Base-by-base conservation (phyloP, 1,140 invertebrate genomes). In the Bombus cullumanus region DNA sequence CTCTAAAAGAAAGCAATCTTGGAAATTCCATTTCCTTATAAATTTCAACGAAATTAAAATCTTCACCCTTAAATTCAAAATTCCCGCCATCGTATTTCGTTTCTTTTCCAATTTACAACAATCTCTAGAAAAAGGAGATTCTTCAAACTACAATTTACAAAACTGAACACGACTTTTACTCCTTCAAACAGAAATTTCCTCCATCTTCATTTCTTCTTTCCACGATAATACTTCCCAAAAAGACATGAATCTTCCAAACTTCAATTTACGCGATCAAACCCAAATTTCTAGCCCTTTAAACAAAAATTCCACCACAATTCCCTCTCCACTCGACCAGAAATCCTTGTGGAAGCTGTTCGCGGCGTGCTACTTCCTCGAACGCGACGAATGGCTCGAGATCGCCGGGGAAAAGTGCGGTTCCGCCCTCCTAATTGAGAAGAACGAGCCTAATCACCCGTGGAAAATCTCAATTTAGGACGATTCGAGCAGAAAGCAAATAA, bases 401-500 rank as follows among this genome's bases (percentile, higher is more conserved):
- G 57, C 57, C 75, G 28, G 75, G 31, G 83, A 81, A 62, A 73
- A 85, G 76, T 53, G 43, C 66, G 83, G 59, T 62, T 57, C 69
- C 79, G 75, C 79, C 82, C 89, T 92, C 89, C 91, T 94, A 95
- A 95, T 94, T 94, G 94, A 93, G 92, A 91, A 93, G 94, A 94
- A 93, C 90, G 91, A 87, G 87, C 59, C 88, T 94, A 95, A 95
- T 95, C 93, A 93, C 75, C 94, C 94, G 92, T 94, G 94, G 93
- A 94, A 95, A 95, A 94, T 95, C 94, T 93, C 94, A 92, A 95
- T 95, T 95, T 92, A 87, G 92, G 91, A 87, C 85, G 91, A 92
- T 64, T 94, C 93, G 91, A 90, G 93, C 92, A 94, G 92, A 95
- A 94, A 94, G 93, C 94, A 95, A 95, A 95, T 95, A 95, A 95